Conservation (phyloP, 1,140 invertebrate species). For the Drosophila mojavensis region DNA sequence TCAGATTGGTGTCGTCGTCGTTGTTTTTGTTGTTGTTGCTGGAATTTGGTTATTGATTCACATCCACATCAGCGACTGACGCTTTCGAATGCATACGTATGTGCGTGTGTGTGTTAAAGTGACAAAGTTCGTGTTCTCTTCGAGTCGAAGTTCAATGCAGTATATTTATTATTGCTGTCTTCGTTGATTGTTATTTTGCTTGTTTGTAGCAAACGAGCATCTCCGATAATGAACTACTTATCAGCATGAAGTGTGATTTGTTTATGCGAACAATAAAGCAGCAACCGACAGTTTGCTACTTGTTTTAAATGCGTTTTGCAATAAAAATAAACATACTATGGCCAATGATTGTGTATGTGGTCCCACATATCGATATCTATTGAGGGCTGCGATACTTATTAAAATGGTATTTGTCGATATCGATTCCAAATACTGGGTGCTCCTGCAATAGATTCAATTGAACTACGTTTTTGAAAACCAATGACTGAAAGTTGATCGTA, state of each 20-base stretch:
- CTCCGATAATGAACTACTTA: conserved; percentile 32
- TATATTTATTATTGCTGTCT: conserved; percentile 2
- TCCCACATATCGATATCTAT: conserved; percentile 7
- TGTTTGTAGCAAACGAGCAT: conserved; percentile 8
- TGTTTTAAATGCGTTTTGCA: conserved; percentile 21
- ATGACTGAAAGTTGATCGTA: too few relatives aligned
- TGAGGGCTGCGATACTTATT: conserved; percentile 2
- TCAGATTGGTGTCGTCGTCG: conserved; percentile 16
- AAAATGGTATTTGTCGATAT: not conserved
- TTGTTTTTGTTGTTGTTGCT: conserved; percentile 14
- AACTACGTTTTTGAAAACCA: too few relatives aligned
- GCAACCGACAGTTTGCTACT: not conserved
- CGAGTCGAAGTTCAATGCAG: conserved; percentile 37
- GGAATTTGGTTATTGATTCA: conserved; percentile 51
- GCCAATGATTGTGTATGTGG: conserved; percentile 1
- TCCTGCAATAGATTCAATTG: not conserved
- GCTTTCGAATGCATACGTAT: conserved; percentile 25
- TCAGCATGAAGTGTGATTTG: conserved; percentile 13
- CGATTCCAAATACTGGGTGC: not conserved
- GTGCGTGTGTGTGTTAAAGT: conserved; percentile 14
- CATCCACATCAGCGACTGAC: conserved; percentile 36
- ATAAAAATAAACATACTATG: conserved; percentile 28
- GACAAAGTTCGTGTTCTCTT: conserved; percentile 76
- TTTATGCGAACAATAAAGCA: conserved; percentile 20
- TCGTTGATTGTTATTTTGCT: not conserved